A percentile compares a stretch with the other conserved stretches of the same genome.
Evolutionary conservation across 1,140 invertebrate species (phyloP).

Genomic region (Conopomorpha cramerella): DNA sequence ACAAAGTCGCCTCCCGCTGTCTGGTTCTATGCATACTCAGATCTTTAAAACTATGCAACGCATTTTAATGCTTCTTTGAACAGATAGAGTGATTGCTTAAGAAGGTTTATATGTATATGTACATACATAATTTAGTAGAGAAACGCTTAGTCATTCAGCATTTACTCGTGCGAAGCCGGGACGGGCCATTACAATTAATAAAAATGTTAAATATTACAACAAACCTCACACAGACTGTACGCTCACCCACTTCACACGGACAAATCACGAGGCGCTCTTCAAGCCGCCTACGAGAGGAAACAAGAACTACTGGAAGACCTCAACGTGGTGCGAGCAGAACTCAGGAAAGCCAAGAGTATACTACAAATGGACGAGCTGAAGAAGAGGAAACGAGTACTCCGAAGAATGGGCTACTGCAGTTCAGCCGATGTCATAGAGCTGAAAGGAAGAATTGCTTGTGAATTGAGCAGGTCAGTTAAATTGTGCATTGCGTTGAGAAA

Average conservation of each 20-base stretch:
- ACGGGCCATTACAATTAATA: no score
- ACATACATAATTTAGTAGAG: no score
- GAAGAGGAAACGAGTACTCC: conserved; percentile 90
- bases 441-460: conserved; percentile 98
- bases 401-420: conserved; percentile 90
- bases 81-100: no score
- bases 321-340: conserved; percentile 71
- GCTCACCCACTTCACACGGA: conserved; percentile 85
- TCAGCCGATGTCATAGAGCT: conserved; percentile 94
- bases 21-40: no score
- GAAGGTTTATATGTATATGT: no score
- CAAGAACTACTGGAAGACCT: conserved; percentile 66
- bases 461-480: conserved; percentile 85
- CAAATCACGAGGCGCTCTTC: conserved; percentile 70
- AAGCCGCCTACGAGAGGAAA: conserved; percentile 79
- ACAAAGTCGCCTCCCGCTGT: no score
- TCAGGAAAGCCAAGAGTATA: conserved; percentile 89
- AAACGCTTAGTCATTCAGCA: no score
- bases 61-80: no score
- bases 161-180: no score
- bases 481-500: no score
- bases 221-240: conserved; percentile 75
- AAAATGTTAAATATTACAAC: no score
- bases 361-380: conserved; percentile 97
- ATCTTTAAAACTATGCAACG: no score